Conservation (phyloP, 2,113 vertebrate genomes). For the Corydoras maculifer region DNA sequence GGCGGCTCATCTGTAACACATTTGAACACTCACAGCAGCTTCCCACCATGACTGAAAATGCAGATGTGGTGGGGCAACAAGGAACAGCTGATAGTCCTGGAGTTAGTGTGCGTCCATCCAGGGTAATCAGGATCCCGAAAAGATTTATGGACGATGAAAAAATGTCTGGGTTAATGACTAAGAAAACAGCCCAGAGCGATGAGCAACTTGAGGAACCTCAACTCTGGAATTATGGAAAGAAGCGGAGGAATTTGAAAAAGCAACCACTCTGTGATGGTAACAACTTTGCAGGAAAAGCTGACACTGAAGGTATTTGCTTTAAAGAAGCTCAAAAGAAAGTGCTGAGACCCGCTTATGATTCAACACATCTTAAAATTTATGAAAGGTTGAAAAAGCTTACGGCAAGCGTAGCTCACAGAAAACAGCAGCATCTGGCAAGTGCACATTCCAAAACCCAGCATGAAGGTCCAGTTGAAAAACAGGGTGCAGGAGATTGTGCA, state of each 20-base stretch:
- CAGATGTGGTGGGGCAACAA: too few species aligned
- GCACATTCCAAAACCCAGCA: background rate
- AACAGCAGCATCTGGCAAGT: conserved; percentile 21
- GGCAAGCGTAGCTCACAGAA: conserved; percentile 56
- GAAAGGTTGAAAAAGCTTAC: conserved; percentile 74
- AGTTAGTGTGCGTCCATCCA: conserved; percentile 72
- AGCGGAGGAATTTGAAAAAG: background rate
- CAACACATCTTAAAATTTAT: conserved; percentile 75
- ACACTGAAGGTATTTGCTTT: background rate
- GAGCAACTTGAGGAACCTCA: background rate
- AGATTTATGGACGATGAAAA: conserved; percentile 77
- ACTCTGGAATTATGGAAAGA: background rate
- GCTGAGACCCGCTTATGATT: conserved; percentile 59
- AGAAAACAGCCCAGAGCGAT: conserved; percentile 38
- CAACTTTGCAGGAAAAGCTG: conserved; percentile 2
- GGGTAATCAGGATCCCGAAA: conserved; percentile 79
- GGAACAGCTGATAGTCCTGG: conserved; percentile 37
- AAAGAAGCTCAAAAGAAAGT: conserved; percentile 27
- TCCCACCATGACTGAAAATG: background rate
- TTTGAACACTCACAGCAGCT: background rate
- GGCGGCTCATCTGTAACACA: background rate
- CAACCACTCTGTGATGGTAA: background rate
- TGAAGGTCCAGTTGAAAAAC: conserved; percentile 41
- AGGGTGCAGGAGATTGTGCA: background rate
- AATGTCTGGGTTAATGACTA: conserved; percentile 49